These are phyloP conservation scores for Cebus imitator DNA, from an alignment of 2,113 vertebrate species.

Conservation along the genomic window DNA sequence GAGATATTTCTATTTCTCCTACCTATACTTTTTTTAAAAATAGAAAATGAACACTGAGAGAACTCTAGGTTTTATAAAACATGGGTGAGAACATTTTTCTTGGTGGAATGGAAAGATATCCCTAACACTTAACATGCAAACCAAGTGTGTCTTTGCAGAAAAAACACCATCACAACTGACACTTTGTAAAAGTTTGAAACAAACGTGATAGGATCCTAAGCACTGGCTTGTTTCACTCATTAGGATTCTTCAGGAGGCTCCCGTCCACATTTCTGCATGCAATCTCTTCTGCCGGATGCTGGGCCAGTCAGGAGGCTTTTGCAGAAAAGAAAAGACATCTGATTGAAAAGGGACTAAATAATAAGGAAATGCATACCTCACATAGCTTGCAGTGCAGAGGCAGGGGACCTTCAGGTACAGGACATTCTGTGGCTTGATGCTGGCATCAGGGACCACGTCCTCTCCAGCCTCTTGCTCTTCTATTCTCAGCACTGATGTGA, in stretches of 20 bases:
- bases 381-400: fast-evolving
- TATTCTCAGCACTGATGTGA: background rate
- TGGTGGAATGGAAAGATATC: background rate
- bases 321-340: background rate
- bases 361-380: fast-evolving
- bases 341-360: background rate
- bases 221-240: fast-evolving
- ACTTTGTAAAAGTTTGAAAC: no score
- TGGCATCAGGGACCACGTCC: background rate
- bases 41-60: background rate
- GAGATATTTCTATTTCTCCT: background rate
- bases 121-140: background rate
- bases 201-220: fast-evolving
- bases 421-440: background rate
- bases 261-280: fast-evolving
- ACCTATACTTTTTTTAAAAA: background rate
- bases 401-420: background rate
- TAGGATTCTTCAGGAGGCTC: fast-evolving
- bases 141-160: background rate
- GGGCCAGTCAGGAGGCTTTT: background rate
- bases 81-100: background rate
- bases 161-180: fast-evolving
- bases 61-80: background rate
- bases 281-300: fast-evolving
- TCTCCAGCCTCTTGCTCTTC: background rate